Percentiles rank a stretch among this genome's conserved stretches.
Evolutionary conservation across 2,113 vertebrate species (phyloP).

Genomic region (Eretmodus cyanostictus): DNA sequence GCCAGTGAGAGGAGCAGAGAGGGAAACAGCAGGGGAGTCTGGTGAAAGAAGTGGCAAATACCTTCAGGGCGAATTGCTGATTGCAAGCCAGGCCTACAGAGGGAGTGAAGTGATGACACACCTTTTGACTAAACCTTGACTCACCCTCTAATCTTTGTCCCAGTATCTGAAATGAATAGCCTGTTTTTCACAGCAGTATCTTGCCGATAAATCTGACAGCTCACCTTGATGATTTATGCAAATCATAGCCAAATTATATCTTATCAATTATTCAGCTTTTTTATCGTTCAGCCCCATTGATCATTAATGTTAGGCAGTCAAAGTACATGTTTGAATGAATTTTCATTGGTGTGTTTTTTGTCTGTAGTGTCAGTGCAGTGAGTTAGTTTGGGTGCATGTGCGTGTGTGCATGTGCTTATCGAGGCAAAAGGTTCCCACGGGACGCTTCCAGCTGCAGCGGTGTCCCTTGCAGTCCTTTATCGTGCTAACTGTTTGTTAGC

Average conservation of each 20-base stretch:
- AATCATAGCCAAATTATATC: not conserved
- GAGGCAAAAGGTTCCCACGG: not conserved
- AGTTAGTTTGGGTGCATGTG: not conserved
- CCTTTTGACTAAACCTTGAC: slow-evolving; percentile 50
- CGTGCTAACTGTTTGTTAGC: slow-evolving; percentile 9
- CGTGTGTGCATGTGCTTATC: not conserved
- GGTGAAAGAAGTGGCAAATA: slow-evolving; percentile 34
- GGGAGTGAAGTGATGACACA: slow-evolving; percentile 27
- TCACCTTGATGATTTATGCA: not conserved
- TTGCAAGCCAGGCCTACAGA: not conserved
- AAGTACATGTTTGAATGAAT: not conserved
- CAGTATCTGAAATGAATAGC: not conserved
- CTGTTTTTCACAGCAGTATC: not conserved
- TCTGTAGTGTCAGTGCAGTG: not conserved
- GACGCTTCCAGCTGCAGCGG: slow-evolving; percentile 9
- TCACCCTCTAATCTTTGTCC: slow-evolving; percentile 34
- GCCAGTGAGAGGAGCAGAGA: slow-evolving; percentile 1
- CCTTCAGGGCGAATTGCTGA: slow-evolving; percentile 36
- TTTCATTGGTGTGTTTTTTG: not conserved
- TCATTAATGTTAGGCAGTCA: slow-evolving; percentile 37
- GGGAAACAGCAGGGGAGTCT: slow-evolving; percentile 26
- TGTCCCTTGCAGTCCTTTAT: not conserved
- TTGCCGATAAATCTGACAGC: not conserved
- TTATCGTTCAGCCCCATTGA: slow-evolving; percentile 36
- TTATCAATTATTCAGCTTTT: not conserved